Percentiles rank a stretch among this genome's conserved stretches.
Evolutionary conservation across 2,113 vertebrate genomes (phyloP).

Genomic region (Oncorhynchus mykiss): DNA sequence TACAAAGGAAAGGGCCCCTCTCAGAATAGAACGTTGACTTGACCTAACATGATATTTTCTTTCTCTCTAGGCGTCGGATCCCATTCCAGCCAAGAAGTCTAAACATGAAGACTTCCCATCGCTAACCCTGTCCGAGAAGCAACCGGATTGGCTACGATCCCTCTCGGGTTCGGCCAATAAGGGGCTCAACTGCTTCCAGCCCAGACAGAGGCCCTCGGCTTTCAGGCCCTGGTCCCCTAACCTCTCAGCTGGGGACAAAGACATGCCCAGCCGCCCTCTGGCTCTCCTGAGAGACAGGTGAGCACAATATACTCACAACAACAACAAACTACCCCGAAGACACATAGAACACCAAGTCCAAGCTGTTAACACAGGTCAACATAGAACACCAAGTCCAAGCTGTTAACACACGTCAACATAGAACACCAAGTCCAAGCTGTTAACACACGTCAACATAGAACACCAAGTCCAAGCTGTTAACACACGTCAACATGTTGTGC

Average conservation of each 20-base stretch:
- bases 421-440: too few relatives aligned
- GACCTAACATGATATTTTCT: background rate
- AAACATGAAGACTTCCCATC: conserved; percentile 84
- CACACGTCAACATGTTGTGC: background rate
- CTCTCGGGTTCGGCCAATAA: conserved; percentile 85
- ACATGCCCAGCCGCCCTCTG: conserved; percentile 79
- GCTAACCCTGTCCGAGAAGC: conserved; percentile 79
- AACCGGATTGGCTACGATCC: conserved; percentile 89
- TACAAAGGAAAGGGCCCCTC: background rate
- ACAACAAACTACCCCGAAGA: background rate
- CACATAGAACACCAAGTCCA: too few relatives aligned
- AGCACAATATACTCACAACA: background rate
- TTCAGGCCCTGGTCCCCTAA: conserved; percentile 98
- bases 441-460: too few relatives aligned
- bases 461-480: too few relatives aligned
- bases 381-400: too few relatives aligned
- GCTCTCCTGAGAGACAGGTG: conserved; percentile 89
- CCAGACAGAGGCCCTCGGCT: conserved; percentile 89
- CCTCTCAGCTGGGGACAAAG: conserved; percentile 82
- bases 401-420: too few relatives aligned
- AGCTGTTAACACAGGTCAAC: too few relatives aligned
- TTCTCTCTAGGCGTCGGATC: conserved; percentile 79
- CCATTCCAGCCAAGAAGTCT: conserved; percentile 81
- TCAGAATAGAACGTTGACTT: background rate
- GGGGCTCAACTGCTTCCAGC: conserved; percentile 84